Percentiles rank a stretch among this genome's conserved stretches.
Conservation (phyloP, 2,113 vertebrate species). For the Hippocampus abdominalis region DNA sequence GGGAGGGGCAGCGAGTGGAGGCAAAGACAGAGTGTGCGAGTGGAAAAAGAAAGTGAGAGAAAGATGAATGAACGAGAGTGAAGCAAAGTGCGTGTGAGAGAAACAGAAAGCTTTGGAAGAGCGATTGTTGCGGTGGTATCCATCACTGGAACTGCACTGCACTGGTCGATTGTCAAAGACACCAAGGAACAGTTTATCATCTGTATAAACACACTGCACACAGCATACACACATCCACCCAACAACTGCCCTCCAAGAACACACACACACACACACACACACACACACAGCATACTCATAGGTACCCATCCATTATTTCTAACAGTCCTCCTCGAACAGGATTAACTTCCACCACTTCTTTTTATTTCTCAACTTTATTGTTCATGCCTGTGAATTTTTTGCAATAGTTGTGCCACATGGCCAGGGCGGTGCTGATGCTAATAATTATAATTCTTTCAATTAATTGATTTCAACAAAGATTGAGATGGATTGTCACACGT, state of each 20-base stretch:
- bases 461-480: too few relatives aligned
- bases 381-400: neutral
- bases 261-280: constrained; percentile 6
- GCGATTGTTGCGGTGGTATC: constrained; percentile 67
- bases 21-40: constrained; percentile 4
- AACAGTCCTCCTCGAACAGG: constrained; percentile 9
- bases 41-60: constrained; percentile 28
- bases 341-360: constrained; percentile 13
- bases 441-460: too few relatives aligned
- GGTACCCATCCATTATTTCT: constrained; percentile 36
- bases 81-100: constrained; percentile 59
- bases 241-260: neutral
- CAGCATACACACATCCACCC: constrained; percentile 9
- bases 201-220: constrained; percentile 3
- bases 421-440: too few relatives aligned
- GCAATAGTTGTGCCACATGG: neutral
- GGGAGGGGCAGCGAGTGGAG: constrained; percentile 16
- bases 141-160: constrained; percentile 56
- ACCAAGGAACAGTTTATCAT: constrained; percentile 62
- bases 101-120: constrained; percentile 64
- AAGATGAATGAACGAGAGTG: constrained; percentile 59
- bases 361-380: constrained; percentile 12
- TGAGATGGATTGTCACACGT: too few relatives aligned
- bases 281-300: constrained; percentile 16
- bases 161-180: constrained; percentile 62